Conservation (phyloP, 2,113 vertebrate genomes). For the Emydocephalus ijimae region DNA sequence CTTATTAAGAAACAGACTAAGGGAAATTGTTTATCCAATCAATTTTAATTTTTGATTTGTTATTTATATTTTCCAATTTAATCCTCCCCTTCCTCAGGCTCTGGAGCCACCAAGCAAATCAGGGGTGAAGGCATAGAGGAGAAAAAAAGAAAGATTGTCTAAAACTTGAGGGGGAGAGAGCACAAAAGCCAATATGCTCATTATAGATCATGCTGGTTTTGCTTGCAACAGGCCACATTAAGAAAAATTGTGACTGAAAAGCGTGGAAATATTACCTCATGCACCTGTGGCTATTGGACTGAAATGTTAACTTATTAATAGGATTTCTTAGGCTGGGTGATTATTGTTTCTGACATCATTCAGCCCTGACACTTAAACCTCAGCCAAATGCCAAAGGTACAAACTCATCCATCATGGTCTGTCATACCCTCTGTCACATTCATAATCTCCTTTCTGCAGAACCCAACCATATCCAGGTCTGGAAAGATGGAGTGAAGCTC, state of each 20-base stretch:
- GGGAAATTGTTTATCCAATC: slow-evolving; percentile 85
- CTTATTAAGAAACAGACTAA: slow-evolving; percentile 82
- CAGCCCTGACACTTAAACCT: slow-evolving; percentile 29
- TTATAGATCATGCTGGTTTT: slow-evolving; percentile 46
- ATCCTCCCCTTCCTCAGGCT: slow-evolving; percentile 69
- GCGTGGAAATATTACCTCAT: slow-evolving; percentile 50
- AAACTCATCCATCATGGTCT: slow-evolving; percentile 7
- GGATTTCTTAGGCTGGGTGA: slow-evolving; percentile 50
- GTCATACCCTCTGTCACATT: neutral
- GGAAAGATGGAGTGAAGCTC: neutral
- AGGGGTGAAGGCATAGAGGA: slow-evolving; percentile 50
- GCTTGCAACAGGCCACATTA: slow-evolving; percentile 52
- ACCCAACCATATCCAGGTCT: neutral
- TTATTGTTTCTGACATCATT: slow-evolving; percentile 44
- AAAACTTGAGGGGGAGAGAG: slow-evolving; percentile 33
- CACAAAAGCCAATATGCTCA: slow-evolving; percentile 47
- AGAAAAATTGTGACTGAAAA: slow-evolving; percentile 54
- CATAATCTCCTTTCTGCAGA: neutral
- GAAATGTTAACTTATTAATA: slow-evolving; percentile 59
- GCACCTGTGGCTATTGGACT: slow-evolving; percentile 59
- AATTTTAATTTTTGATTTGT: slow-evolving; percentile 85
- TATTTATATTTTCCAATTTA: slow-evolving; percentile 82
- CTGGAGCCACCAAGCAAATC: slow-evolving; percentile 50
- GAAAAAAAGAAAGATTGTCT: slow-evolving; percentile 46
- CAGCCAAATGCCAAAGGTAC: slow-evolving; percentile 28